phyloP scores from a whole-genome alignment of 92 coral and sea anemone species.

The Blastomussa wellsi region DNA sequence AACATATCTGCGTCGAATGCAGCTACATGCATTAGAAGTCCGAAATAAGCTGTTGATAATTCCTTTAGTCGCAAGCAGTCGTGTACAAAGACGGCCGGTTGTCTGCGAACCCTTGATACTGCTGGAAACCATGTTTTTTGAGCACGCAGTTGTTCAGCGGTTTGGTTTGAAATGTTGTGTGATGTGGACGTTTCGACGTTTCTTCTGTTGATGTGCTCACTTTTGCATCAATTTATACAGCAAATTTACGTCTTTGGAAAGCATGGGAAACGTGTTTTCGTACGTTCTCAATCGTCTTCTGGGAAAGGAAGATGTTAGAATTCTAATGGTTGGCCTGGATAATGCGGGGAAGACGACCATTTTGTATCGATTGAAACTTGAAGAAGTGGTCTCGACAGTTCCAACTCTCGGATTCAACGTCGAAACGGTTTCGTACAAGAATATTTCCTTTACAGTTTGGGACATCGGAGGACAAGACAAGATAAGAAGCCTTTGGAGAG shows the following conservation, averaged over 20 bases:
- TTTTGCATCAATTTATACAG: conserved; percentile 14
- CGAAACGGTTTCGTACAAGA: conserved; percentile 92
- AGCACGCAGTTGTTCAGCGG: conserved; percentile 31
- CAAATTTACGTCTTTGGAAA: background rate
- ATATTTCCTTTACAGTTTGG: conserved; percentile 97
- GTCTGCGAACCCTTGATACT: background rate
- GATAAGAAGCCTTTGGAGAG: conserved; percentile 94
- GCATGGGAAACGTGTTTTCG: conserved; percentile 83
- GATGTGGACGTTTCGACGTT: conserved; percentile 8
- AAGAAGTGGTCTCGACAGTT: conserved; percentile 88
- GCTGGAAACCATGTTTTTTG: background rate
- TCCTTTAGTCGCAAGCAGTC: no score
- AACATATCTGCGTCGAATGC: conserved; percentile 17
- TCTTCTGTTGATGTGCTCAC: background rate
- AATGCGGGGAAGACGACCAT: conserved; percentile 98
- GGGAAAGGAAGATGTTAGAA: conserved; percentile 93
- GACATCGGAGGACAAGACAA: conserved; percentile 99
- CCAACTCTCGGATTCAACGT: conserved; percentile 98
- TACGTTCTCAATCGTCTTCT: conserved; percentile 80
- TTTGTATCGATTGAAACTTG: conserved; percentile 85
- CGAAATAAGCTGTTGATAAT: background rate
- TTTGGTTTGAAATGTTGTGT: background rate
- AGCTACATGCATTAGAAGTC: background rate
- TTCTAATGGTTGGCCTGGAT: conserved; percentile 95
- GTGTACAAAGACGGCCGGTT: background rate